Conservation (phyloP, 2,113 vertebrate species). For the Thunnus thynnus region DNA sequence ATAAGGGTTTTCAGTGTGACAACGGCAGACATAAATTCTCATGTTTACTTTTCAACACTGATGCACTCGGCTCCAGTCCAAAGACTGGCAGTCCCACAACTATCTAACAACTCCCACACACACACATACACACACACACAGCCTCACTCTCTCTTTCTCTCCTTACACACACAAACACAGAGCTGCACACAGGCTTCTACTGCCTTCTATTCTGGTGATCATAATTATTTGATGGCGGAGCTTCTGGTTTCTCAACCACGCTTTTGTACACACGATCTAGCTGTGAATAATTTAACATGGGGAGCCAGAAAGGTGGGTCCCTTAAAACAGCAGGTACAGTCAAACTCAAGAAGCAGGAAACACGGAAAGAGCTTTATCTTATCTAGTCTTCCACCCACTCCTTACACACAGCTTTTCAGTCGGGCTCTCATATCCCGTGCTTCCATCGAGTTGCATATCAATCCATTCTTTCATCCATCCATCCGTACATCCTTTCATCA, state of each 20-base stretch:
- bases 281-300: conserved; percentile 79
- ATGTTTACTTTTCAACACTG: conserved; percentile 35
- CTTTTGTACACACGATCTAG: conserved; percentile 77
- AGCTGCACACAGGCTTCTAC: conserved; percentile 28
- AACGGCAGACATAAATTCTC: conserved; percentile 45
- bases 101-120: conserved; percentile 56
- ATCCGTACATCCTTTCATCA: conserved; percentile 26
- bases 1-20: conserved; percentile 25
- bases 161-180: conserved; percentile 25
- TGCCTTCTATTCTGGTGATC: conserved; percentile 69
- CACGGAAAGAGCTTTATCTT: conserved; percentile 24
- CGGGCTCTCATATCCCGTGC: neutral
- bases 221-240: conserved; percentile 85
- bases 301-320: conserved; percentile 67
- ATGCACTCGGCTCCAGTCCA: conserved; percentile 46
- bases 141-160: conserved; percentile 36
- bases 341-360: conserved; percentile 51
- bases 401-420: conserved; percentile 31
- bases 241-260: conserved; percentile 77
- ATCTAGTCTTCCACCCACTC: conserved; percentile 45
- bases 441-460: conserved; percentile 19
- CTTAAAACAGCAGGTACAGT: conserved; percentile 68
- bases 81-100: conserved; percentile 46
- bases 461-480: conserved; percentile 25
- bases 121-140: conserved; percentile 7